Evolutionary conservation across 2,797 vertebrate genomes (phyloP).

Genomic region (Fistularia commersonii): DNA sequence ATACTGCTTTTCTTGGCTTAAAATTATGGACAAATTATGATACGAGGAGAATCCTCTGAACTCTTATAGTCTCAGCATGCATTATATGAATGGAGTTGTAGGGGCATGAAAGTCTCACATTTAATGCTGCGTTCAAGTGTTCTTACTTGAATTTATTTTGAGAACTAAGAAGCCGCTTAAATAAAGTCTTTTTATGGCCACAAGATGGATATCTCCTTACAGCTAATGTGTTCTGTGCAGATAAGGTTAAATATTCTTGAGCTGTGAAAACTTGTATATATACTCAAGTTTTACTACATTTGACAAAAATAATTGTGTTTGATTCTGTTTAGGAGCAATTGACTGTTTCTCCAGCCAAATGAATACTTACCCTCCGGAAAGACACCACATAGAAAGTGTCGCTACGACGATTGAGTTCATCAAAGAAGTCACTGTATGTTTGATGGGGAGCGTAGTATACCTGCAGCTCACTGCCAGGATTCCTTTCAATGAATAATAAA

Average conservation of each 20-base stretch:
- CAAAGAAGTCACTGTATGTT: slow-evolving; percentile 89
- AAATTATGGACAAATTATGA: too few species aligned
- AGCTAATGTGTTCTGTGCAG: too few species aligned
- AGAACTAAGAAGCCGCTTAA: too few species aligned
- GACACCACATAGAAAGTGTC: slow-evolving; percentile 97
- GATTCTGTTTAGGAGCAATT: neutral
- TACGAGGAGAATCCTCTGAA: too few species aligned
- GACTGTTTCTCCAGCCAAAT: neutral
- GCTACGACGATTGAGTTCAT: slow-evolving; percentile 85
- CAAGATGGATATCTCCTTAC: too few species aligned
- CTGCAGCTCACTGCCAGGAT: slow-evolving; percentile 86
- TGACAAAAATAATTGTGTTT: neutral
- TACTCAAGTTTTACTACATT: neutral
- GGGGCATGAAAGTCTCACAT: too few species aligned
- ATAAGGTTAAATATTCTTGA: slow-evolving; percentile 7
- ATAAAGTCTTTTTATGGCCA: too few species aligned
- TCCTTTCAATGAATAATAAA: slow-evolving; percentile 58
- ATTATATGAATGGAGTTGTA: too few species aligned
- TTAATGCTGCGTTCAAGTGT: too few species aligned
- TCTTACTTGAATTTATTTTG: too few species aligned
- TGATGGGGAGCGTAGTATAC: slow-evolving; percentile 89
- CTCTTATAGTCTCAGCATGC: too few species aligned
- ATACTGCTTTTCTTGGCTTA: too few species aligned
- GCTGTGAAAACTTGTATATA: slow-evolving; percentile 2
- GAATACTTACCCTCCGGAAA: slow-evolving; percentile 87